Percentiles rank a stretch among this genome's conserved stretches.
Conservation (phyloP, 2,113 vertebrate species). For the Xiphorhynchus elegans region DNA sequence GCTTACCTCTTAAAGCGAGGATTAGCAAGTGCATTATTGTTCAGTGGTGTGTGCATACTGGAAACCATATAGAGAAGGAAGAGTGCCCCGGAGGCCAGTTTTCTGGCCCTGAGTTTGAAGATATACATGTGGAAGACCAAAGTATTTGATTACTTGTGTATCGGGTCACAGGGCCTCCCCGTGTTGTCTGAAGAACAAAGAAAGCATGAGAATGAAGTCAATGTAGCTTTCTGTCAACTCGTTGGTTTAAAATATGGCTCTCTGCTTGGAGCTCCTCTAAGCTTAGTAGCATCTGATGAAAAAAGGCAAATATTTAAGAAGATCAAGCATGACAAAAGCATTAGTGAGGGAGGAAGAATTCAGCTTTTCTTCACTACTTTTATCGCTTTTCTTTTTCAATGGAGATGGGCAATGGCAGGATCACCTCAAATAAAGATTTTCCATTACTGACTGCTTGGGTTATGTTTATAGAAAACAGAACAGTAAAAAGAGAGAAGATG, state of each 20-base stretch:
- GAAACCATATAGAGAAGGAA: not conserved
- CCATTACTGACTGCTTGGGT: not conserved
- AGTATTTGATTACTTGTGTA: not conserved
- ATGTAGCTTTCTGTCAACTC: not conserved
- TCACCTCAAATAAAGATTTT: not conserved
- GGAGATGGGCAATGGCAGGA: not conserved
- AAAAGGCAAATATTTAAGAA: not conserved
- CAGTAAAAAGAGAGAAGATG: not conserved
- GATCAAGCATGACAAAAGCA: not conserved
- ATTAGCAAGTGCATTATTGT: not conserved
- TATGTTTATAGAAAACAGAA: not conserved
- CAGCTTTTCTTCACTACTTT: not conserved
- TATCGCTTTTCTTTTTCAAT: not conserved
- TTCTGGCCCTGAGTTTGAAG: not conserved
- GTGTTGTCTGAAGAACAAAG: not conserved
- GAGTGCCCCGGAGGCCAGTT: not conserved
- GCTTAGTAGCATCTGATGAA: not conserved
- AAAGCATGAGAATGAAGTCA: not conserved
- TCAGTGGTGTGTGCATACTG: accelerated
- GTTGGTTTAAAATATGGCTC: not conserved
- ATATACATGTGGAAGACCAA: not conserved
- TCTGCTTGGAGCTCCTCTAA: not conserved
- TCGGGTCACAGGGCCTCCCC: not conserved
- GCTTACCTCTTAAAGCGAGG: not conserved
- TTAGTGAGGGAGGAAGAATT: not conserved